Conservation (phyloP, 1,140 invertebrate genomes). For the Drosophila leontia region DNA sequence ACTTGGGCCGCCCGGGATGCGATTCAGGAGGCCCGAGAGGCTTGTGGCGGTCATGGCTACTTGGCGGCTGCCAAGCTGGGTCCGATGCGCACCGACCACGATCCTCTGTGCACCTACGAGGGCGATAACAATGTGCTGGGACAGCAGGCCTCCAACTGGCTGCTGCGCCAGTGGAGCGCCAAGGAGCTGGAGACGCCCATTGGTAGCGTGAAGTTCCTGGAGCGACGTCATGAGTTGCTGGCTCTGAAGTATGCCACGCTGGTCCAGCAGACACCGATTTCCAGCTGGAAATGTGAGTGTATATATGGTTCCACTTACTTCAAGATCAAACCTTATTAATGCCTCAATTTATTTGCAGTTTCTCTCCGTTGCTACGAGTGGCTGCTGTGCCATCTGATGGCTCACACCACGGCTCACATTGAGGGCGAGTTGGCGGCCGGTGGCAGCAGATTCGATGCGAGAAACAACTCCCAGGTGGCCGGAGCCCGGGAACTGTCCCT, state of each 20-base stretch:
- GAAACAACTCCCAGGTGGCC: conserved; percentile 94
- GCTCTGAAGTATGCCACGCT: conserved; percentile 85
- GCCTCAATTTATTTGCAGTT: conserved; percentile 86
- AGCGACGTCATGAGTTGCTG: conserved; percentile 86
- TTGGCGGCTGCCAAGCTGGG: conserved; percentile 90
- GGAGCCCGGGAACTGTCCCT: conserved; percentile 90
- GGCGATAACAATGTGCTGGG: conserved; percentile 98
- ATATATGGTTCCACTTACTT: not conserved
- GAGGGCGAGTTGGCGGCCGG: conserved; percentile 86
- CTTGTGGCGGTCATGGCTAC: conserved; percentile 92
- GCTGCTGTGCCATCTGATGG: conserved; percentile 92
- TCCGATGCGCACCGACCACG: conserved; percentile 94
- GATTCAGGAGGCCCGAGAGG: conserved; percentile 95
- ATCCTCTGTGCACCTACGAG: conserved; percentile 97
- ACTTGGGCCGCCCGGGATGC: conserved; percentile 93
- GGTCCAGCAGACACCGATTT: conserved; percentile 40
- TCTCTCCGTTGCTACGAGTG: conserved; percentile 92
- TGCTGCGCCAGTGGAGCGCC: conserved; percentile 88
- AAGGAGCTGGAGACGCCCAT: conserved; percentile 87
- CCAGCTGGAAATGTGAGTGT: conserved; percentile 87
- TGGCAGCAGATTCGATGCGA: conserved; percentile 89
- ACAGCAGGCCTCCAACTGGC: conserved; percentile 97
- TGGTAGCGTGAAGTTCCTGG: conserved; percentile 88
- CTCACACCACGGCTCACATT: conserved; percentile 89
- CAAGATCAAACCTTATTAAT: not conserved